A percentile compares a stretch with the other conserved stretches of the same genome.
Evolutionary conservation across 2,113 vertebrate species (phyloP).

Genomic region (Oryzias celebensis): DNA sequence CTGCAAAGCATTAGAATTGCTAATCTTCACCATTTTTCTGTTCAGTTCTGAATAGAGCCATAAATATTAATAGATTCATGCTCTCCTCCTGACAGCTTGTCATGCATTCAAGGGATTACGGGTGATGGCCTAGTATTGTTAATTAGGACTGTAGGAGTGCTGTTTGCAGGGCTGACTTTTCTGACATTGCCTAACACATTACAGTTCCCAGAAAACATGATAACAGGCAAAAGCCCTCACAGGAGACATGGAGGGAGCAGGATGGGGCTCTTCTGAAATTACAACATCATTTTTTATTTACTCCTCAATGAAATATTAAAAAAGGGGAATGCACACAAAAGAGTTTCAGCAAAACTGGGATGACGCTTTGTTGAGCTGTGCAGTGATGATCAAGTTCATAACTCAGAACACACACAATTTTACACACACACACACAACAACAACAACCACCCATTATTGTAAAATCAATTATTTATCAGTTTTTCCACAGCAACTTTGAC

Average conservation of each 20-base stretch:
- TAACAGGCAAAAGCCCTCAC: neutral
- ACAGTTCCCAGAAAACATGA: conserved; percentile 8
- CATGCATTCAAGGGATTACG: conserved; percentile 41
- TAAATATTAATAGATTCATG: conserved; percentile 67
- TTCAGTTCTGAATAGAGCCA: conserved; percentile 57
- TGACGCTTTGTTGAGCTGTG: conserved; percentile 2
- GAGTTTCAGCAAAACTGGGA: neutral
- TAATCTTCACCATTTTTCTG: conserved; percentile 57
- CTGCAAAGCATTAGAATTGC: conserved; percentile 68
- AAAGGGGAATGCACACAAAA: neutral
- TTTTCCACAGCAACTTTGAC: conserved; percentile 54
- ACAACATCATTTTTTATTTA: conserved; percentile 1
- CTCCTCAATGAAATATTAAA: conserved; percentile 15
- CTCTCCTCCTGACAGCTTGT: conserved; percentile 44
- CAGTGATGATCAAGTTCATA: conserved; percentile 7
- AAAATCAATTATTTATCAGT: conserved; percentile 69
- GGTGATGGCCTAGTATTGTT: conserved; percentile 49
- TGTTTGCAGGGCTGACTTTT: conserved; percentile 46
- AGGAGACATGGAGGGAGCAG: neutral
- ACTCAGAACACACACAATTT: neutral
- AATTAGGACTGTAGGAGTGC: conserved; percentile 60
- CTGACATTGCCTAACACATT: conserved; percentile 19
- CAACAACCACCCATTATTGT: conserved; percentile 55
- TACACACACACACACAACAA: conserved; percentile 5
- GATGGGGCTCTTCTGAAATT: conserved; percentile 14